Percentiles rank a stretch among this genome's conserved stretches.
Evolutionary conservation across 1,140 invertebrate genomes (phyloP).

Genomic region (Drosophila gunungcola): DNA sequence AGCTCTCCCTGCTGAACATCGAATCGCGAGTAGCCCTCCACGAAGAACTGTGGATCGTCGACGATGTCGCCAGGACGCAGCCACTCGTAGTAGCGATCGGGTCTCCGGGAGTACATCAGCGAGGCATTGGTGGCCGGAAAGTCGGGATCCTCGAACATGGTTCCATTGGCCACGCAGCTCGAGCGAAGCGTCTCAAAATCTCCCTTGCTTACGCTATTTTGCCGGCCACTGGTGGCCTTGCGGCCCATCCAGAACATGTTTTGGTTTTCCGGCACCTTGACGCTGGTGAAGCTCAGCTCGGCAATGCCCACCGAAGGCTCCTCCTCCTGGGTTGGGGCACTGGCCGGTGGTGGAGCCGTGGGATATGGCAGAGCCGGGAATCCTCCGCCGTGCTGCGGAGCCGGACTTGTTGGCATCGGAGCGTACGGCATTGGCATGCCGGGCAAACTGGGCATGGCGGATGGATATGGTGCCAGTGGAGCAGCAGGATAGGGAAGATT

Average conservation of each 20-base stretch:
- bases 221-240: conserved; percentile 57
- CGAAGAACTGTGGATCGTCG: conserved; percentile 94
- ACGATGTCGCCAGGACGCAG: conserved; percentile 93
- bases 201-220: conserved; percentile 72
- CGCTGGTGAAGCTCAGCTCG: conserved; percentile 74
- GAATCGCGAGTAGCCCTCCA: conserved; percentile 97
- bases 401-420: conserved; percentile 53
- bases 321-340: conserved; percentile 62
- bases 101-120: conserved; percentile 91
- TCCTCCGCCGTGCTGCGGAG: conserved; percentile 48
- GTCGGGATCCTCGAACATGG: conserved; percentile 94
- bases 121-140: conserved; percentile 92
- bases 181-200: conserved; percentile 90
- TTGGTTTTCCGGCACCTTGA: conserved; percentile 79
- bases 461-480: conserved; percentile 40
- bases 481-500: conserved; percentile 68
- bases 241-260: conserved; percentile 80
- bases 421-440: conserved; percentile 77
- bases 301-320: conserved; percentile 73
- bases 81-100: conserved; percentile 93
- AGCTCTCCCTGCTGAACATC: conserved; percentile 99
- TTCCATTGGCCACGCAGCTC: conserved; percentile 89
- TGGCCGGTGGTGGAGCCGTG: conserved; percentile 48
- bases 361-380: conserved; percentile 60
- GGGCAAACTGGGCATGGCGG: conserved; percentile 56